phyloP scores from a whole-genome alignment of 2,113 vertebrate genomes.

The Gallinago undulata region DNA sequence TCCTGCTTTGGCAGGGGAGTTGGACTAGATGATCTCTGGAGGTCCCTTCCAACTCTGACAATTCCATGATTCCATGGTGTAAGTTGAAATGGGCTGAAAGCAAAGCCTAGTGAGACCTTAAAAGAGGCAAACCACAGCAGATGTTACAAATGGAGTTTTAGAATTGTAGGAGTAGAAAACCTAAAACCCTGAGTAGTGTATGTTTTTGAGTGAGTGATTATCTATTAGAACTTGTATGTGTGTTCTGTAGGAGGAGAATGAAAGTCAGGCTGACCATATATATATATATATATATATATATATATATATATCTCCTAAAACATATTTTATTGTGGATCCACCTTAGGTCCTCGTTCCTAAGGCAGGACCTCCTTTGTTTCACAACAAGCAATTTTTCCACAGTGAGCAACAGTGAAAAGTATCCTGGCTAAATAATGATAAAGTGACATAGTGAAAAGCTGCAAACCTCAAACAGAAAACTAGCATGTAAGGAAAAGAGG shows the following conservation, averaged over 20 bases:
- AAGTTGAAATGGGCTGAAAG: not conserved
- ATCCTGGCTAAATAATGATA: not conserved
- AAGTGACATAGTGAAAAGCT: not conserved
- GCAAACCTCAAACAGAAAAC: not conserved
- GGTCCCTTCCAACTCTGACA: no score
- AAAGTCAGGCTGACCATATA: not conserved
- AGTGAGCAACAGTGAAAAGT: not conserved
- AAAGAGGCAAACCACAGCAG: not conserved
- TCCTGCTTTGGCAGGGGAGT: no score
- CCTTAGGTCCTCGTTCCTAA: not conserved
- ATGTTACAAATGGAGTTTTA: not conserved
- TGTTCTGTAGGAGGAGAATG: not conserved
- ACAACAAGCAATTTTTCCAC: not conserved
- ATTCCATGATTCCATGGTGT: no score
- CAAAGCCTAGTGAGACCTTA: not conserved
- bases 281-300: rapidly evolving
- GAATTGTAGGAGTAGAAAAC: not conserved
- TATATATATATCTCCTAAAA: not conserved
- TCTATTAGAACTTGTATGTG: not conserved
- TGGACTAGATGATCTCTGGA: no score
- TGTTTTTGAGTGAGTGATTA: not conserved
- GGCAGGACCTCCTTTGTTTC: not conserved
- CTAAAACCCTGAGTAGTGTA: no score
- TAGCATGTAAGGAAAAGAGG: not conserved
- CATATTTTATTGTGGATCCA: not conserved